Percentiles rank a stretch among this genome's conserved stretches.
Conservation (phyloP, 2,888 invertebrate genomes). For the Ennomos erosarius region DNA sequence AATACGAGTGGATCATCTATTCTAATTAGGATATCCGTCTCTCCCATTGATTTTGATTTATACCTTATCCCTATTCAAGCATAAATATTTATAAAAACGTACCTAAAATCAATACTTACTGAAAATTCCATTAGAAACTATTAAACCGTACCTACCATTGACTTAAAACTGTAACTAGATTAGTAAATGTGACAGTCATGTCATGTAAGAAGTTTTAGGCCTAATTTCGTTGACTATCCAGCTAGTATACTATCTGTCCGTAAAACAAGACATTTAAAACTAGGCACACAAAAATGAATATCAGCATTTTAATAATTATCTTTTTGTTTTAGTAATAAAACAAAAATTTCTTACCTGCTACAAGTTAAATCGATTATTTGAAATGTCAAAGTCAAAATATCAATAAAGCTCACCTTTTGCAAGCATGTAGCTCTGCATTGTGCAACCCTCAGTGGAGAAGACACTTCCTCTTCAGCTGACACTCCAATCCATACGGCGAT, state of each 20-base stretch:
- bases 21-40: slow-evolving; percentile 34
- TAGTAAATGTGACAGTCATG: no score
- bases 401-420: slow-evolving; percentile 84
- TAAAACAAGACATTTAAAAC: no score
- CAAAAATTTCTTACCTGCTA: background rate
- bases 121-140: no score
- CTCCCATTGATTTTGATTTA: slow-evolving; percentile 35
- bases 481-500: slow-evolving; percentile 80
- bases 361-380: background rate
- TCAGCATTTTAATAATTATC: background rate
- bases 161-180: no score
- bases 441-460: slow-evolving; percentile 89
- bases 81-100: no score
- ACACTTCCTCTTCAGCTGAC: slow-evolving; percentile 87
- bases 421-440: slow-evolving; percentile 90
- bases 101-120: no score
- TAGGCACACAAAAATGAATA: background rate
- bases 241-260: no score
- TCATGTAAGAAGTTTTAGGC: no score
- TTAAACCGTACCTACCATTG: no score
- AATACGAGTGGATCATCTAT: slow-evolving; percentile 45
- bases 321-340: background rate
- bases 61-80: slow-evolving; percentile 2
- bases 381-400: background rate
- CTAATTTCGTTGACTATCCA: no score